Base-by-base conservation (phyloP, 2,797 vertebrate genomes). In the Semotilus atromaculatus region DNA sequence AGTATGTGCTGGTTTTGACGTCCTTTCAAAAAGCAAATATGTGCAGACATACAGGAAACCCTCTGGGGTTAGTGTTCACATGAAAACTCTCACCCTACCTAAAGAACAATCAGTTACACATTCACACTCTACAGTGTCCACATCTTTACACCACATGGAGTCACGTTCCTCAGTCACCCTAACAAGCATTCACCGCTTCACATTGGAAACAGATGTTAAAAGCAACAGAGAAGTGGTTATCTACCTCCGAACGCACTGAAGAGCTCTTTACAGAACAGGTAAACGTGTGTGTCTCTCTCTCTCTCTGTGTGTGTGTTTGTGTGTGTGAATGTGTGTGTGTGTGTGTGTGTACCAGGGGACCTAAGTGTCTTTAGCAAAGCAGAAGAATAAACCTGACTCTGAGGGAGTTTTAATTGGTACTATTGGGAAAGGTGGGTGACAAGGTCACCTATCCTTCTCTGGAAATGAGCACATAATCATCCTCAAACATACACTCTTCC, bases 341-440 rank as follows among this genome's bases (percentile, higher is more conserved):
- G 23, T 81, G 60, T 45, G 8, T 78, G 53, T 81, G 11, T 8
- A 19, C 31, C 38, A 62, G 48, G 78, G 11, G 60, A 23, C 82
- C 81, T 71, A 62, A 73, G 60, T 85, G 72, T 76, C 83, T 51
- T 48, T 64, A 51, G 71, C 60, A 66, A 76, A 73, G 58, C 68
- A 88, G 55, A 89, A 84, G 82, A 40, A 79, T 78, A 86, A 40
- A 45, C 23, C 78, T 75, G 45, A 29, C 66, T 13, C 45, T 62
- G n/a, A 51, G 64, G 55, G 31, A 81, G 75, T 85, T 87, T 75
- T 88, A 89, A 91, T 91, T 90, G 81, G 88, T 83, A 88, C 89
- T 86, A 84, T 58, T 62, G 87, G 90, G 90, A 89, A 86, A 86
- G 80, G 85, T 82, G 75, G 40, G 72, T 81, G 64, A 85, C 58